Percentiles rank a stretch among this genome's conserved stretches.
phyloP scores from a whole-genome alignment of 2,113 vertebrate species.

The Corythoichthys haematopterus region DNA sequence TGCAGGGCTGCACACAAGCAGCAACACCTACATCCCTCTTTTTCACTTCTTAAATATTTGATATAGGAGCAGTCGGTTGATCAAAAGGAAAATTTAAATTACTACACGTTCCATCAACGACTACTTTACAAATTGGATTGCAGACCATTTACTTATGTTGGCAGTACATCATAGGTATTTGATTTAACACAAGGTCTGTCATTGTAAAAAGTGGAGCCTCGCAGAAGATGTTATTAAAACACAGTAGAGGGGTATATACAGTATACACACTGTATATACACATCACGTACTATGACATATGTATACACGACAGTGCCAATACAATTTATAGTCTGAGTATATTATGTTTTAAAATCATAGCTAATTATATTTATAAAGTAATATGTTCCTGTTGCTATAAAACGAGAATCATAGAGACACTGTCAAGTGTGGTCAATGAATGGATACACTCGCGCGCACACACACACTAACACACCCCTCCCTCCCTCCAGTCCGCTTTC shows the following conservation, averaged over 20 bases:
- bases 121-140: not conserved
- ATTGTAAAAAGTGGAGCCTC: not conserved
- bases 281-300: too few species aligned
- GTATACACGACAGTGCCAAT: too few species aligned
- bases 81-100: not conserved
- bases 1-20: not conserved
- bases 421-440: not conserved
- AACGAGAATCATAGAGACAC: not conserved
- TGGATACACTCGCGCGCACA: not conserved
- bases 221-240: not conserved
- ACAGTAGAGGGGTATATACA: not conserved
- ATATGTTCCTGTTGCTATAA: not conserved
- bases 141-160: not conserved
- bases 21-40: not conserved
- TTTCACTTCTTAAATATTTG: not conserved
- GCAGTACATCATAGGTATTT: not conserved
- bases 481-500: not conserved
- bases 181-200: not conserved
- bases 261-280: too few species aligned
- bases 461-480: not conserved
- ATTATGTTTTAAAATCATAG: not conserved
- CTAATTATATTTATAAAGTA: not conserved
- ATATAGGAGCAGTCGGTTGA: not conserved
- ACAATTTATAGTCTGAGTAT: not conserved
- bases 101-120: not conserved